A percentile compares a stretch with the other conserved stretches of the same genome.
phyloP scores from a whole-genome alignment of 2,113 vertebrate species.

The Orycteropus afer region DNA sequence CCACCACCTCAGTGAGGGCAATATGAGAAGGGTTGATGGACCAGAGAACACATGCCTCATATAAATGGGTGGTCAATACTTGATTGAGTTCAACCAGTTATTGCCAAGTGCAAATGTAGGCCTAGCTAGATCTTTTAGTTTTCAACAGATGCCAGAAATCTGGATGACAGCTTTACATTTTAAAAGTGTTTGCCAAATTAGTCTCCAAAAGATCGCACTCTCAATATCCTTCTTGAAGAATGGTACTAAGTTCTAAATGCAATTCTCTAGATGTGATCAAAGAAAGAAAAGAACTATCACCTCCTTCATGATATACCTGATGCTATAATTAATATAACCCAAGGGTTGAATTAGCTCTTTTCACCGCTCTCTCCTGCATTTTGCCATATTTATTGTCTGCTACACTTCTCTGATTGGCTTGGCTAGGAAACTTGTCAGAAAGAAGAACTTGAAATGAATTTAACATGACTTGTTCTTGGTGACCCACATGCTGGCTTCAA shows the following conservation, averaged over 20 bases:
- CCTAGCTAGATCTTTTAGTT: neutral
- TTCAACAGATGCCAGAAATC: constrained; percentile 4
- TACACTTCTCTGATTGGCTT: neutral
- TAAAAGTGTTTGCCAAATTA: constrained; percentile 21
- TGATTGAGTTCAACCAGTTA: neutral
- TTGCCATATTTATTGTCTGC: neutral
- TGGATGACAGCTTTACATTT: constrained; percentile 5
- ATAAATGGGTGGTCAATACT: neutral
- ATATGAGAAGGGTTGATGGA: neutral
- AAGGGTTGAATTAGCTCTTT: neutral
- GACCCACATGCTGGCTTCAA: neutral
- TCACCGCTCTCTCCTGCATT: neutral
- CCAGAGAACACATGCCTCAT: neutral
- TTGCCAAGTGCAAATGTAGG: neutral
- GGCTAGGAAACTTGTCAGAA: neutral
- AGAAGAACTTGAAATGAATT: neutral
- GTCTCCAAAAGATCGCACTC: neutral
- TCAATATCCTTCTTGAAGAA: neutral
- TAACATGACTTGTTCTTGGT: constrained; percentile 29
- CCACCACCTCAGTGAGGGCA: neutral
- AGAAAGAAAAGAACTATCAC: neutral
- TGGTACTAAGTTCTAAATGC: neutral
- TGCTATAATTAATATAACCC: neutral
- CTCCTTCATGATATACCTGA: neutral
- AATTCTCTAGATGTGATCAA: neutral